Evolutionary conservation across 2,113 vertebrate genomes (phyloP).

Genomic region (Cervus canadensis): DNA sequence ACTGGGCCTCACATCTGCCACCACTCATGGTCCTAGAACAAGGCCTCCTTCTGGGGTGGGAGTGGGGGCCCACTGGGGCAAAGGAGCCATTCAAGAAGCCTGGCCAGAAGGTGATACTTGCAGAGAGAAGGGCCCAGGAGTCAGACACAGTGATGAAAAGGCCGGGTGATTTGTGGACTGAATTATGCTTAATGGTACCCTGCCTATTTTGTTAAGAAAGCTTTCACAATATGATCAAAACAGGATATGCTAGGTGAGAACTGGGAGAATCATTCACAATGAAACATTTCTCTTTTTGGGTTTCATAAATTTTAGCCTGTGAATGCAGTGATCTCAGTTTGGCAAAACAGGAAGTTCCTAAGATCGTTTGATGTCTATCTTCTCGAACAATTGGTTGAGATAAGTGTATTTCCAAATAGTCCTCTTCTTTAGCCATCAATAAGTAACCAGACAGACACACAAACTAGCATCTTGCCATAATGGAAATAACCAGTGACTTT

Average conservation of each 20-base stretch:
- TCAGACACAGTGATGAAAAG: not conserved
- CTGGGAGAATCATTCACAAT: not conserved
- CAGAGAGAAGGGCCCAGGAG: not conserved
- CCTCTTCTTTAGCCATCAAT: not conserved
- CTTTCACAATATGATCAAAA: not conserved
- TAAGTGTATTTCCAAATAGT: not conserved
- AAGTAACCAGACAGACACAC: not conserved
- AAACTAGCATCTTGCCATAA: not conserved
- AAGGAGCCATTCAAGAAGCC: not conserved
- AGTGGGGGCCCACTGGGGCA: not conserved
- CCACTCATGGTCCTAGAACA: not conserved
- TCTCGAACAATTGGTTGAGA: not conserved
- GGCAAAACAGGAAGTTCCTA: not conserved
- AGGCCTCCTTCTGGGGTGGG: not conserved
- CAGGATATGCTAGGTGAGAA: not conserved
- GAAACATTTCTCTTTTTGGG: not conserved
- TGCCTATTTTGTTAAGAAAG: not conserved
- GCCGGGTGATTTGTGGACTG: accelerated
- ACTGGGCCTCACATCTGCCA: not conserved
- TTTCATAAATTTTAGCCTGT: not conserved
- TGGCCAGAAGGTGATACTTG: not conserved
- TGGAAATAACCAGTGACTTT: not conserved
- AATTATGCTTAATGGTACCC: not conserved
- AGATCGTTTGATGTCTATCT: not conserved
- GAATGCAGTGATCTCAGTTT: not conserved